A percentile compares a stretch with the other conserved stretches of the same genome.
These are phyloP conservation scores for Camptogramma bilineatum DNA, from an alignment of 2,888 invertebrate species.

Conservation along the genomic window DNA sequence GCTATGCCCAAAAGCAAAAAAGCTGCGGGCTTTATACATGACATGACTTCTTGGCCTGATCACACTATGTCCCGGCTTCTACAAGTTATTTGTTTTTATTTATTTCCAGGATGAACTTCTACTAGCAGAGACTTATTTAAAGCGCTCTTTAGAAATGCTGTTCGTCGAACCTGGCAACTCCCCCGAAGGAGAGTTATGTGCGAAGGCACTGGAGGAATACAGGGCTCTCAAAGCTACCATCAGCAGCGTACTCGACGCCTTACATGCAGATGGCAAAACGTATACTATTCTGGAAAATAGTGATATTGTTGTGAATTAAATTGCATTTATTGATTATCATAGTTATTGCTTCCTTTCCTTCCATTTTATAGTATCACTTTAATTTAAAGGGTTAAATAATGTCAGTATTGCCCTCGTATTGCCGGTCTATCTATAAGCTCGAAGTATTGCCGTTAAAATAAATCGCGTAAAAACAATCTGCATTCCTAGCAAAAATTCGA, in stretches of 20 bases:
- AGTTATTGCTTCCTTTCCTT: background rate
- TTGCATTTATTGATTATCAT: too few relatives aligned
- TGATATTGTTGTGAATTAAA: background rate
- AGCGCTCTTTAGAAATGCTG: background rate
- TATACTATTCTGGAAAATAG: background rate
- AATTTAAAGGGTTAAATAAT: too few relatives aligned
- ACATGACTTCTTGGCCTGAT: too few relatives aligned
- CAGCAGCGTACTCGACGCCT: background rate
- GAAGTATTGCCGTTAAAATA: too few relatives aligned
- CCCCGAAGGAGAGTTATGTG: slow-evolving; percentile 1
- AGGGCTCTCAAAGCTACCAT: background rate
- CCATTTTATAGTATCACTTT: too few relatives aligned
- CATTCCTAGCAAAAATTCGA: too few relatives aligned
- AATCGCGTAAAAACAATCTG: too few relatives aligned
- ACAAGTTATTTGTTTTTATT: background rate
- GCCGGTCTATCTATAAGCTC: too few relatives aligned
- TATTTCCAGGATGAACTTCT: slow-evolving; percentile 5
- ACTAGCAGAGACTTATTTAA: background rate
- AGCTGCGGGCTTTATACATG: too few relatives aligned
- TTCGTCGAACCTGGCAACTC: background rate
- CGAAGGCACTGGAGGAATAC: background rate
- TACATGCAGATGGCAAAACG: background rate
- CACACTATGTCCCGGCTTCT: too few relatives aligned
- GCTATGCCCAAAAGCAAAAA: too few relatives aligned
- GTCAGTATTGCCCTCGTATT: too few relatives aligned